Evolutionary conservation across 2,113 vertebrate species (phyloP), one percentile per base, ranked within the genome.

Genomic region (Neodontobutis hainanensis): DNA sequence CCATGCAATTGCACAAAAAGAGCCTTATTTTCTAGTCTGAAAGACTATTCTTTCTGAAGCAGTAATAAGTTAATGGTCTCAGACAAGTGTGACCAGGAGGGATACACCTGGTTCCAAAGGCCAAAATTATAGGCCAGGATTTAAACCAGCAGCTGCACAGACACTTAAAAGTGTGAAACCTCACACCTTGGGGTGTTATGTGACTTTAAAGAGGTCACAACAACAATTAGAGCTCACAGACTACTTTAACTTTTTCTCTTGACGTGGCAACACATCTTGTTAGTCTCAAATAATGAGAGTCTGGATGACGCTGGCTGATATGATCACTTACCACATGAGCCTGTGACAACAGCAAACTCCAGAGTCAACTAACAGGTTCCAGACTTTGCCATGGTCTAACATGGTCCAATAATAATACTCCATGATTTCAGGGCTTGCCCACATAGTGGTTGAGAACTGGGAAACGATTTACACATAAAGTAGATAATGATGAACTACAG

Each of bases 121-220:
- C 3, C 2, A 46, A 69, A 78, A 87, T 90, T 75, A 87, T 59
- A 85, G 56, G 61, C 16, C 3, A 42, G 11, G 46, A 16, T 49
- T 52, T 19, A 3, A 53, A 68, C 73, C 5, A 80, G 70, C 77
- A 82, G 77, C 55, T 87, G 70, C 80, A 16, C 50, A 11, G 60
- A 76, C 27, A 62, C 35, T 44, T 35, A 46, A 70, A 66, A 11
- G 46, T 27, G 43, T 1, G 47, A 3, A 53, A 62, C 47, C 65
- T 88, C 76, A 83, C 86, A 80, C 72, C 78, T 78, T 5, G 1
- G 32, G 74, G 77, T 78, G 70, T 73, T 85, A 78, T 72, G 74
- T 8, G 27, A 57, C 62, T 43, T 62, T 6, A 55, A 12, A 57
- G n/a, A 53, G 45, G 48, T 1, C 5, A 43, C 11, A 58, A 55